These are phyloP conservation scores for Ptilodon capucinus DNA, from an alignment of 2,888 invertebrate genomes.

Conservation along the genomic window DNA sequence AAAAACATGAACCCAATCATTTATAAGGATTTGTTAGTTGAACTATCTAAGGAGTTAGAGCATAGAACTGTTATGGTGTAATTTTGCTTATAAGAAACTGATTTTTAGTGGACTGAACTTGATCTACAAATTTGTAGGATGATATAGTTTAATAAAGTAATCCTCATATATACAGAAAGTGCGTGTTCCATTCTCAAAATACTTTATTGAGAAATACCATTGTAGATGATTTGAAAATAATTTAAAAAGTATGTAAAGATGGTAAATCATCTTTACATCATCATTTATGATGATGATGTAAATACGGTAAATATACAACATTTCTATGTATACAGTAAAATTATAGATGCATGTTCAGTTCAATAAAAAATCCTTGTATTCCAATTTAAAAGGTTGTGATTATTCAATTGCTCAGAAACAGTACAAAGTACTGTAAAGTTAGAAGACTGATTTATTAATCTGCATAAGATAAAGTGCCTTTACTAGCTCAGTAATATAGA, in stretches of 20 bases:
- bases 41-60: conserved; percentile 70
- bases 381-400: neutral
- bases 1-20: conserved; percentile 88
- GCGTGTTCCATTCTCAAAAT: no score
- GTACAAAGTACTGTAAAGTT: conserved; percentile 21
- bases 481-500: neutral
- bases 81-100: conserved; percentile 9
- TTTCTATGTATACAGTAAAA: no score
- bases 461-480: conserved; percentile 17
- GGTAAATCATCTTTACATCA: no score
- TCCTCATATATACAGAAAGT: no score
- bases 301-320: no score
- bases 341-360: neutral
- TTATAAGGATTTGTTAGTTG: conserved; percentile 84
- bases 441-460: conserved; percentile 23
- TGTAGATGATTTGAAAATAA: no score
- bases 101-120: neutral
- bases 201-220: no score
- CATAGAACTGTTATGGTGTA: conserved; percentile 56
- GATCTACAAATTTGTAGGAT: neutral
- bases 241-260: no score
- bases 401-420: conserved; percentile 12
- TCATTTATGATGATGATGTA: no score
- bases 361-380: conserved; percentile 1
- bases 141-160: no score